Conservation (phyloP, 2,888 invertebrate species). For the Dyspetes luteomarginatus region DNA sequence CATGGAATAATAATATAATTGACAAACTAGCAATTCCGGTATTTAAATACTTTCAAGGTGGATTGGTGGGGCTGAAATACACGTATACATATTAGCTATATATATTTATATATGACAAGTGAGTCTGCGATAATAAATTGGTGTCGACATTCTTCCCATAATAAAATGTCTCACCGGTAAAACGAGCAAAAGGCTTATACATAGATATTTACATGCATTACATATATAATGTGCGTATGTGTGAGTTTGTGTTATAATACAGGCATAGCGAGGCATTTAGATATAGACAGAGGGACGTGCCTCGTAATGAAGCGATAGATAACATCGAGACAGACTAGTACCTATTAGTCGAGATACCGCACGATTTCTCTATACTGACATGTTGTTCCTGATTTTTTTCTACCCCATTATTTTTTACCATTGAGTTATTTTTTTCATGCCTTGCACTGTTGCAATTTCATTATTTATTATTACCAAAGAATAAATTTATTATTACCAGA, state of each 20-base stretch:
- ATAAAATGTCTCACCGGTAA: constrained; percentile 61
- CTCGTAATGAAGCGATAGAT: constrained; percentile 64
- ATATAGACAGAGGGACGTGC: constrained; percentile 50
- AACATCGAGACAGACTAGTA: constrained; percentile 56
- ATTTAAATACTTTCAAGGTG: constrained; percentile 56
- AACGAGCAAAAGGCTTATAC: constrained; percentile 55
- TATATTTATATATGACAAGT: neutral
- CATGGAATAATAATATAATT: constrained; percentile 54
- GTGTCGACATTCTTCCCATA: constrained; percentile 62
- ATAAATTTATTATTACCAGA: neutral
- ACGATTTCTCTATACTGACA: constrained; percentile 54
- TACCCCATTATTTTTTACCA: constrained; percentile 12
- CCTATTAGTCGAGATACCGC: constrained; percentile 57
- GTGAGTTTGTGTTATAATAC: neutral
- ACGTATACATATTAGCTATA: neutral
- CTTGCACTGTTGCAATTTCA: neutral
- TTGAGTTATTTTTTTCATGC: neutral
- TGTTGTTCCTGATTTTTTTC: constrained; percentile 42
- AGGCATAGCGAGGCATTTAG: constrained; percentile 20
- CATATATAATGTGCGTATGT: constrained; percentile 10
- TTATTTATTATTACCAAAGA: neutral
- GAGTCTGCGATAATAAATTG: constrained; percentile 59
- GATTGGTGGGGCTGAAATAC: constrained; percentile 36
- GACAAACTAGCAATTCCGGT: constrained; percentile 56
- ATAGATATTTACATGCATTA: constrained; percentile 23